A percentile compares a stretch with the other conserved stretches of the same genome.
phyloP scores from a whole-genome alignment of 2,113 vertebrate genomes.

The Prochilodus magdalenae region DNA sequence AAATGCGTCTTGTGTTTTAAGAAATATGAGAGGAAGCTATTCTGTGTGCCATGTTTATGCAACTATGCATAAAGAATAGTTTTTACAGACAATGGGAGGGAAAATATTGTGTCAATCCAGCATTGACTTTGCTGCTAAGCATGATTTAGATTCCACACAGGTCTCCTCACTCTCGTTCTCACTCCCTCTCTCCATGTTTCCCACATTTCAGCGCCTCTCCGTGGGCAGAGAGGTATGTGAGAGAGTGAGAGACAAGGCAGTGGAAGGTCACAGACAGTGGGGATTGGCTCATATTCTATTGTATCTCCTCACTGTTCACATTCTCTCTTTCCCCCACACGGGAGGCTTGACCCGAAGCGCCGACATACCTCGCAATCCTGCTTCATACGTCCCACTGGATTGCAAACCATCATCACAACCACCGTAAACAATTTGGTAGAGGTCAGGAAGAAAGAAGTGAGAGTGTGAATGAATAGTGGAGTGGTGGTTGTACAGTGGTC shows the following conservation, averaged over 20 bases:
- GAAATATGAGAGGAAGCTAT: neutral
- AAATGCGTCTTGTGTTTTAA: neutral
- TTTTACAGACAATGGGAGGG: neutral
- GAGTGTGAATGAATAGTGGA: neutral
- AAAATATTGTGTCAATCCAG: neutral
- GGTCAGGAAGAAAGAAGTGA: neutral
- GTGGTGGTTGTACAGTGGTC: neutral
- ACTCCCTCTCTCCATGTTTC: slow-evolving; percentile 25
- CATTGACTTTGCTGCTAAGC: neutral
- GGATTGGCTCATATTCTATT: slow-evolving; percentile 40
- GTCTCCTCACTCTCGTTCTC: neutral
- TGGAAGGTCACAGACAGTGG: slow-evolving; percentile 59
- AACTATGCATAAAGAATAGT: neutral
- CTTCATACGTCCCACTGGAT: neutral
- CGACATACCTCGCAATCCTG: slow-evolving; percentile 23
- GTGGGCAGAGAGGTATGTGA: slow-evolving; percentile 8
- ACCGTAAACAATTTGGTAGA: neutral
- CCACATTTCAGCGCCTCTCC: slow-evolving; percentile 1
- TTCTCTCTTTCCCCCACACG: slow-evolving; percentile 43
- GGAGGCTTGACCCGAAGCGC: slow-evolving; percentile 26
- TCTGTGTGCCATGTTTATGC: neutral
- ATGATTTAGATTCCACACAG: neutral
- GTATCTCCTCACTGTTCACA: slow-evolving; percentile 40
- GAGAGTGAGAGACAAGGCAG: slow-evolving; percentile 34
- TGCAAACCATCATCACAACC: neutral